Conservation (phyloP, 1,140 invertebrate genomes). For the Lysiphlebus fabarum region DNA sequence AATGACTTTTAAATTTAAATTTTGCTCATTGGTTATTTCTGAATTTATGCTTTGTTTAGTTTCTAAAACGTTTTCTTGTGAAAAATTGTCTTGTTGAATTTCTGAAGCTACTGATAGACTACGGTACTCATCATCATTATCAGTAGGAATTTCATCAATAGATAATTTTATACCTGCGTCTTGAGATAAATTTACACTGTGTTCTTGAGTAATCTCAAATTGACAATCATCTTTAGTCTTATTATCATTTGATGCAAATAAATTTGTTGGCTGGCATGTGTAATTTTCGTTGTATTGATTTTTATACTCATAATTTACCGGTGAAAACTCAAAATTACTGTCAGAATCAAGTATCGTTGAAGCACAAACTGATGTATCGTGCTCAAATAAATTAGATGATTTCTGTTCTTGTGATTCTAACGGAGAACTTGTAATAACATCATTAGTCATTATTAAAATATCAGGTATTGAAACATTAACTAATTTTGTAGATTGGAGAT, state of each 20-base stretch:
- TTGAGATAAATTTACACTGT: too few relatives aligned
- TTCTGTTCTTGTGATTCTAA: background rate
- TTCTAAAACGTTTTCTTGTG: background rate
- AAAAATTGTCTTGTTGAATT: background rate
- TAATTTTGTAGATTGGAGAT: background rate
- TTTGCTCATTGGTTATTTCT: too few relatives aligned
- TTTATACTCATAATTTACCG: background rate
- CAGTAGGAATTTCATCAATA: background rate
- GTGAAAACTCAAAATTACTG: conserved; percentile 24
- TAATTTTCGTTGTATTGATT: background rate
- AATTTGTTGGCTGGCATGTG: conserved; percentile 17
- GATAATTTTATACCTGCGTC: too few relatives aligned
- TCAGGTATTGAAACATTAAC: conserved; percentile 1
- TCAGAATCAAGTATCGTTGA: conserved; percentile 23
- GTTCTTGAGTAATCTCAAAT: too few relatives aligned
- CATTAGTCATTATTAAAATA: background rate
- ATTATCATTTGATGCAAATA: too few relatives aligned
- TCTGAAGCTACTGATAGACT: background rate
- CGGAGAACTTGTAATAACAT: conserved; percentile 11
- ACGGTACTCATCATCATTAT: background rate
- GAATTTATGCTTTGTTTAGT: background rate
- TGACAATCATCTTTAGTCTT: too few relatives aligned
- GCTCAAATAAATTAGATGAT: background rate
- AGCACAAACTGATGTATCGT: conserved; percentile 18
- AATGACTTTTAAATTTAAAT: too few relatives aligned